Evolutionary conservation across 2,113 vertebrate species (phyloP), one percentile per base, ranked within the genome.

Genomic region (Cynocephalus volans): DNA sequence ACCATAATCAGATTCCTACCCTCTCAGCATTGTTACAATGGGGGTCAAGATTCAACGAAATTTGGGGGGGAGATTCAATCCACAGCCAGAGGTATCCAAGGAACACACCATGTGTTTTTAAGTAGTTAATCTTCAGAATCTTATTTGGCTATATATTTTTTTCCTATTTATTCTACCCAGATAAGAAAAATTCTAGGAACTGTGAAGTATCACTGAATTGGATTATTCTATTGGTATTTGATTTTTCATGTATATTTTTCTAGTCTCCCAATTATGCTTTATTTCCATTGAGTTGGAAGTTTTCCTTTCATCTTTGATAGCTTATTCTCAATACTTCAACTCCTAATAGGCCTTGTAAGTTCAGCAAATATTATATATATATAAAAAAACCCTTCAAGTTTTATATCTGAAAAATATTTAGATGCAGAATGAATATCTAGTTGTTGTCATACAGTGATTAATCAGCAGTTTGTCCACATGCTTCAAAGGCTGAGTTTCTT

Each of bases 141-240:
- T 54, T 23, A 67, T 90, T 96, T 65, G 18, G 17, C 10, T 79
- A 50, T 50, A 50, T 50, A 24, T 65, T 86, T 93, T 94, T 95
- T 81, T 70, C 41, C 81, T 54, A 2, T 92, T 97, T 93, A 64
- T 72, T 85, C 79, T 79, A 48, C 15, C 21, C 56, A 93, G 90
- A 90, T 94, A 87, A 93, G 69, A 84, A 95, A 95, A 79, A 21
- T 95, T 97, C 88, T 95, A 91, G 95, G 93, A 95, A 94, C 91
- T 88, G 12, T 52, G 36, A 81, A 50, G 1, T 58, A 65, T 36
- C 56, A 72, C 31, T 69, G 48, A 90, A 56, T 36, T 81, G 11
- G 2, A 80, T 94, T 90, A 90, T 75, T 96, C 28, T 45, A 69
- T 67, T 91, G 56, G 26, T 33, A 88, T 73, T 92, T 86, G 67